Conservation (phyloP, 2,113 vertebrate genomes). For the Anhinga anhinga region DNA sequence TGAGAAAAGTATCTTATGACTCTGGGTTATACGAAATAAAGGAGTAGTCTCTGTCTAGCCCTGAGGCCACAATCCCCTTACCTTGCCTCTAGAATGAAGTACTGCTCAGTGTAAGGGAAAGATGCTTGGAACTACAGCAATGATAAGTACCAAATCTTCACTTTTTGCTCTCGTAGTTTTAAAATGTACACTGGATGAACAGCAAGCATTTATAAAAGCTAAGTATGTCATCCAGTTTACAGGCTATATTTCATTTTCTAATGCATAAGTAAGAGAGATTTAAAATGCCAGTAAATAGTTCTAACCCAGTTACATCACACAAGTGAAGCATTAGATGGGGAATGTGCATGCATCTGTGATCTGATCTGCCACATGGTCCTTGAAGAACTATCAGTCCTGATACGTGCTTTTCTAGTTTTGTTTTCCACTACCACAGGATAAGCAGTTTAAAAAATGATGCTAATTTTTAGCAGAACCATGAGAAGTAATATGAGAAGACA, state of each 20-base stretch:
- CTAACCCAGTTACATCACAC: slow-evolving; percentile 3
- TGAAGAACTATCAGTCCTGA: background rate
- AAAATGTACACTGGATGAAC: background rate
- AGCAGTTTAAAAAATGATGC: slow-evolving; percentile 2
- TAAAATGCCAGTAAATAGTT: slow-evolving; percentile 23
- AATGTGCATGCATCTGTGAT: background rate
- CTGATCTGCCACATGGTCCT: background rate
- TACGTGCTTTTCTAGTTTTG: background rate
- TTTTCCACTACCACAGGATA: background rate
- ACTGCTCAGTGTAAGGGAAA: background rate
- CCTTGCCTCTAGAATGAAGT: background rate
- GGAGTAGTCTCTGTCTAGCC: background rate
- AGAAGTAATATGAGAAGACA: background rate
- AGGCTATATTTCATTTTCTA: slow-evolving; percentile 30
- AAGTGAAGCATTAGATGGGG: background rate
- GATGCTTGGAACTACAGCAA: background rate
- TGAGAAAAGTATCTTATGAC: background rate
- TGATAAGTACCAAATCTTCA: background rate
- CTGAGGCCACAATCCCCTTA: background rate
- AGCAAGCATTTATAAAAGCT: background rate
- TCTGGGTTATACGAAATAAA: background rate
- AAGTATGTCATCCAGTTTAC: background rate
- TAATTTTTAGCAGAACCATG: background rate
- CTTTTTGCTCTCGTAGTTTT: background rate
- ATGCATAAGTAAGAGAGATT: slow-evolving; percentile 36